Conservation (phyloP, 2,797 vertebrate genomes). For the Pangasius larnaudii region DNA sequence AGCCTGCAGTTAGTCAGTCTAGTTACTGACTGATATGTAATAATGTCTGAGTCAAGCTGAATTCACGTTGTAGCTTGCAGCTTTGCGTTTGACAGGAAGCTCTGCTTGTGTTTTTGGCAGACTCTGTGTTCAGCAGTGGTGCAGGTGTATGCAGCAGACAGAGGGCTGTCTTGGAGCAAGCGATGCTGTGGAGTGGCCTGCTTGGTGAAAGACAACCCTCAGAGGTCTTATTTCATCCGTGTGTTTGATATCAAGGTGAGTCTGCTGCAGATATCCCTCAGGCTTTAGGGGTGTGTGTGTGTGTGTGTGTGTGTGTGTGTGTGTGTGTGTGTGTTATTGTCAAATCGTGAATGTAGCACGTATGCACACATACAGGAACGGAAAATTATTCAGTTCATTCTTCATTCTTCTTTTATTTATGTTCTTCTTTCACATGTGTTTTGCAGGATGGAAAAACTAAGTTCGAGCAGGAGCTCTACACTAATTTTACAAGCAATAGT, state of each 20-base stretch:
- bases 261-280: background rate
- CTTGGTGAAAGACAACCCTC: slow-evolving; percentile 97
- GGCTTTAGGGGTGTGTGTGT: background rate
- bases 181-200: slow-evolving; percentile 95
- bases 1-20: background rate
- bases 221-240: slow-evolving; percentile 96
- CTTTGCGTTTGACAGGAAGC: background rate
- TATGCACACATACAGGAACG: no score
- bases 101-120: slow-evolving; percentile 68
- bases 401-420: slow-evolving; percentile 32
- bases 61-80: background rate
- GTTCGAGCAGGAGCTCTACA: slow-evolving; percentile 96
- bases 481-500: slow-evolving; percentile 92
- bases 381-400: background rate
- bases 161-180: slow-evolving; percentile 89
- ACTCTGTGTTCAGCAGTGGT: slow-evolving; percentile 93
- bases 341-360: background rate
- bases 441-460: slow-evolving; percentile 89
- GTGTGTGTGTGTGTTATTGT: no score
- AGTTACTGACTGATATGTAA: background rate
- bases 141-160: slow-evolving; percentile 89
- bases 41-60: background rate
- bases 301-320: no score
- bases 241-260: slow-evolving; percentile 97
- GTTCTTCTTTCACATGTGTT: slow-evolving; percentile 19